Percentiles rank a stretch among this genome's conserved stretches.
These are phyloP conservation scores for Thryonomys swinderianus DNA, from an alignment of 2,113 vertebrate genomes.

Conservation along the genomic window DNA sequence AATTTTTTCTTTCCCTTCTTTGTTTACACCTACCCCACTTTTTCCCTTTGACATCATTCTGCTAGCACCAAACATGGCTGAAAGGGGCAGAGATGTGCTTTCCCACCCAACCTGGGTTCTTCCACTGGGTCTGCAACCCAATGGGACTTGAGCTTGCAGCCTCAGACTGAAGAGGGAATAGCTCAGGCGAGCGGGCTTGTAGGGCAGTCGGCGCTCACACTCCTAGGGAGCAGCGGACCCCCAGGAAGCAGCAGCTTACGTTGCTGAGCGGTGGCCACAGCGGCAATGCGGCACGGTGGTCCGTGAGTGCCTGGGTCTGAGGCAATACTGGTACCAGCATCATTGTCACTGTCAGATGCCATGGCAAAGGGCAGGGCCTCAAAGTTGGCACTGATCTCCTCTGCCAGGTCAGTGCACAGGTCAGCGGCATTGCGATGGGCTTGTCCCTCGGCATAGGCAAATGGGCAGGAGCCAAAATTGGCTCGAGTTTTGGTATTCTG, in stretches of 20 bases:
- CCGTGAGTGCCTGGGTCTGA: slow-evolving; percentile 96
- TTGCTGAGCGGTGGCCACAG: slow-evolving; percentile 93
- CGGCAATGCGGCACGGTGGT: slow-evolving; percentile 96
- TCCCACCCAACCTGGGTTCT: neutral
- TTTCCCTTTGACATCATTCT: neutral
- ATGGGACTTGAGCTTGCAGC: neutral
- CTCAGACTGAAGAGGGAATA: neutral
- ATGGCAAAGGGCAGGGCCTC: slow-evolving; percentile 98
- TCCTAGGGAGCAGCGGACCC: accelerated
- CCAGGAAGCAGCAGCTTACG: slow-evolving; percentile 85
- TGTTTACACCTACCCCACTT: no score
- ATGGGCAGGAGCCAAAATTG: slow-evolving; percentile 95
- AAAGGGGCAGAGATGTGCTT: accelerated
- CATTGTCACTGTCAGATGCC: slow-evolving; percentile 98
- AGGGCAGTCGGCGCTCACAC: neutral
- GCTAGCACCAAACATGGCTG: neutral
- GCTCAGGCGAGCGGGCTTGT: neutral
- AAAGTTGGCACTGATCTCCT: slow-evolving; percentile 99
- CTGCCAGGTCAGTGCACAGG: slow-evolving; percentile 96
- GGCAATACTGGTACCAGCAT: slow-evolving; percentile 96
- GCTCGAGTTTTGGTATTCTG: slow-evolving; percentile 98
- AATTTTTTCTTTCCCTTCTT: no score
- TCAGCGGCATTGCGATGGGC: slow-evolving; percentile 97
- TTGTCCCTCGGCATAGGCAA: slow-evolving; percentile 97
- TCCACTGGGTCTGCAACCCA: neutral